Evolutionary conservation across 1,140 invertebrate species (phyloP).

Genomic region (Brachionus paranguensis): DNA sequence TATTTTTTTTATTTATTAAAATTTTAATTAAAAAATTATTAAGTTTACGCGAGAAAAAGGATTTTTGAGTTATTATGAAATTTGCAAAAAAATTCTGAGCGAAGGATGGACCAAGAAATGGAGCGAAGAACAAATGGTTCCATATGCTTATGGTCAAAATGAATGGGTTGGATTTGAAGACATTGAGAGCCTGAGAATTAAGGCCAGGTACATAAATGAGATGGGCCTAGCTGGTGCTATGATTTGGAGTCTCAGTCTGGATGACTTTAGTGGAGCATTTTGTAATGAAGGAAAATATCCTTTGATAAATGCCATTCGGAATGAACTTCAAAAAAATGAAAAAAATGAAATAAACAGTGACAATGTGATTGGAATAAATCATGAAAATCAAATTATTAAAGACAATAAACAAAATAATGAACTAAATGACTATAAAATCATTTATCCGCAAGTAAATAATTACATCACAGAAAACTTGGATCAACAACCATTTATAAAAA

Average conservation of each 20-base stretch:
- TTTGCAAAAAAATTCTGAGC: slow-evolving; percentile 76
- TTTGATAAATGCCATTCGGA: slow-evolving; percentile 42
- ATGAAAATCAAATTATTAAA: no score
- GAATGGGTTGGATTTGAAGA: slow-evolving; percentile 89
- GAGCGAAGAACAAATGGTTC: slow-evolving; percentile 86
- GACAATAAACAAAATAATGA: no score
- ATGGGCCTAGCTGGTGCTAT: slow-evolving; percentile 86
- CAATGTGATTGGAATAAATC: no score
- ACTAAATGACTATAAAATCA: no score
- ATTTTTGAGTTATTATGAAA: slow-evolving; percentile 84
- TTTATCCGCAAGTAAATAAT: no score
- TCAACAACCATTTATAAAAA: no score
- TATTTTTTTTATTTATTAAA: no score
- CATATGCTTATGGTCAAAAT: slow-evolving; percentile 74
- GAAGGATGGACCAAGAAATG: slow-evolving; percentile 80
- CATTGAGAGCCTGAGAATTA: slow-evolving; percentile 71
- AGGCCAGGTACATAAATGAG: slow-evolving; percentile 85
- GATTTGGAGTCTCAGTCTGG: slow-evolving; percentile 94
- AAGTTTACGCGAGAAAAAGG: slow-evolving; percentile 78
- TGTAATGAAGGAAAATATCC: slow-evolving; percentile 49
- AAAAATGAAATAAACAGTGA: no score
- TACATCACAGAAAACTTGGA: no score
- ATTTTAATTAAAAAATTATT: background rate
- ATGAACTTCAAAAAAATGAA: background rate
- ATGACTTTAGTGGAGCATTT: slow-evolving; percentile 46